Evolutionary conservation across 2,888 invertebrate species (phyloP).

Genomic region (Nycteola revayana): DNA sequence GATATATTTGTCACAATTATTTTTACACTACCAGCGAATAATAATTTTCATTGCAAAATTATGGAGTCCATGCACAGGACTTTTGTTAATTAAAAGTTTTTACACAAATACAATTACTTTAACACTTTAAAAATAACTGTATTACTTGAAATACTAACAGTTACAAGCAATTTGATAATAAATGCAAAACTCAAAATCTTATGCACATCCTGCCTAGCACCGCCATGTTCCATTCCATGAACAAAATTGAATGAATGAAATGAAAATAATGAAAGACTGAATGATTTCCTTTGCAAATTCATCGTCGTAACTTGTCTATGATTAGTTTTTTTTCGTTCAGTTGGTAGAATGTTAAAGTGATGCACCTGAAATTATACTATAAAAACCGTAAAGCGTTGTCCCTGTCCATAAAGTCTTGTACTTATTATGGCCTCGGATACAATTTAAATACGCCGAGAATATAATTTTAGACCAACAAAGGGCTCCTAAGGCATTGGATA

Average conservation of each 20-base stretch:
- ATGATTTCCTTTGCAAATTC: conserved; percentile 26
- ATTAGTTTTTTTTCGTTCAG: no score
- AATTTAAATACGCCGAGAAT: no score
- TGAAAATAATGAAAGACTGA: conserved; percentile 32
- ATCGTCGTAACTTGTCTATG: conserved; percentile 15
- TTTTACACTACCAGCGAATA: conserved; percentile 79
- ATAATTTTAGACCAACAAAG: no score
- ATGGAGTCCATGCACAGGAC: conserved; percentile 44
- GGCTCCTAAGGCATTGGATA: no score
- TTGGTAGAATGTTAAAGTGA: no score
- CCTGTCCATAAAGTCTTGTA: no score
- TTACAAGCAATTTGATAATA: conserved; percentile 53
- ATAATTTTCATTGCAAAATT: conserved; percentile 75
- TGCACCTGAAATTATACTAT: no score
- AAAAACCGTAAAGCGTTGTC: no score
- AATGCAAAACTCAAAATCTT: conserved; percentile 71
- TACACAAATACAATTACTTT: conserved; percentile 37
- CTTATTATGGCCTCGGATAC: no score
- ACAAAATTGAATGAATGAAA: conserved; percentile 43
- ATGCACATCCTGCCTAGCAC: conserved; percentile 78
- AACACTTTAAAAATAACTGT: conserved; percentile 39
- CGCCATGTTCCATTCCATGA: conserved; percentile 74
- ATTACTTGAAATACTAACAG: conserved; percentile 38
- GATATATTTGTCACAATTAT: conserved; percentile 79
- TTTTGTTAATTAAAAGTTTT: conserved; percentile 33